These are phyloP conservation scores for Onchidella celtica DNA, from an alignment of 2,888 invertebrate genomes.

Conservation along the genomic window DNA sequence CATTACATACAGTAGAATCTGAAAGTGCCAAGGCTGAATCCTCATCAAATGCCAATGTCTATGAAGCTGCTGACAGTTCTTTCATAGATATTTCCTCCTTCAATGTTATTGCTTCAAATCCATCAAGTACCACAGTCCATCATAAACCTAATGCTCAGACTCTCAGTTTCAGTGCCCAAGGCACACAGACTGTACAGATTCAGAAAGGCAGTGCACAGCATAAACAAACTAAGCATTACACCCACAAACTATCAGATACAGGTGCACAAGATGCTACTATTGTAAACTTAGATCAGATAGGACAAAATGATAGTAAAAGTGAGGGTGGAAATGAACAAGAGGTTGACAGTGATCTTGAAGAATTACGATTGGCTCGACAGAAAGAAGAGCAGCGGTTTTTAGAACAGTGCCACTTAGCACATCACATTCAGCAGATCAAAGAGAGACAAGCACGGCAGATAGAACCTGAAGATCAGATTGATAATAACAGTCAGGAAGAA, in stretches of 20 bases:
- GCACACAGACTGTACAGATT: not conserved
- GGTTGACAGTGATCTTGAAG: not conserved
- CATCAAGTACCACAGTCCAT: not conserved
- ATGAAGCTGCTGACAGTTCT: conserved; percentile 15
- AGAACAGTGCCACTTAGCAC: conserved; percentile 37
- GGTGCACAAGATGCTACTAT: not conserved
- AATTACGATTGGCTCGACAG: not conserved
- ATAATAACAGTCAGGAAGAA: not conserved
- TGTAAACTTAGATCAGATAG: not conserved
- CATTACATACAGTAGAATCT: conserved; percentile 27
- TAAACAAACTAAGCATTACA: too few relatives aligned
- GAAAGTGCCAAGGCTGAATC: conserved; percentile 8
- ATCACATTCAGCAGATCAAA: conserved; percentile 26
- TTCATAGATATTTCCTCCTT: conserved; percentile 26
- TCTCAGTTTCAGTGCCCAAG: not conserved
- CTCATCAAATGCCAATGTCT: not conserved
- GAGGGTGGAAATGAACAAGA: not conserved
- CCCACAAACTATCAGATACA: too few relatives aligned
- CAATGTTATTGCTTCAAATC: conserved; percentile 18
- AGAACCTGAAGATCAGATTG: not conserved
- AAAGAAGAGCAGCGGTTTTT: conserved; percentile 18
- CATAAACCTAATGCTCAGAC: not conserved
- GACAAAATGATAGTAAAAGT: not conserved
- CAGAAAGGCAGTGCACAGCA: not conserved
- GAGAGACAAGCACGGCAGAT: not conserved